A percentile compares a stretch with the other conserved stretches of the same genome.
These are phyloP conservation scores for Novumbra hubbsi DNA, from an alignment of 2,797 vertebrate species.

Conservation along the genomic window DNA sequence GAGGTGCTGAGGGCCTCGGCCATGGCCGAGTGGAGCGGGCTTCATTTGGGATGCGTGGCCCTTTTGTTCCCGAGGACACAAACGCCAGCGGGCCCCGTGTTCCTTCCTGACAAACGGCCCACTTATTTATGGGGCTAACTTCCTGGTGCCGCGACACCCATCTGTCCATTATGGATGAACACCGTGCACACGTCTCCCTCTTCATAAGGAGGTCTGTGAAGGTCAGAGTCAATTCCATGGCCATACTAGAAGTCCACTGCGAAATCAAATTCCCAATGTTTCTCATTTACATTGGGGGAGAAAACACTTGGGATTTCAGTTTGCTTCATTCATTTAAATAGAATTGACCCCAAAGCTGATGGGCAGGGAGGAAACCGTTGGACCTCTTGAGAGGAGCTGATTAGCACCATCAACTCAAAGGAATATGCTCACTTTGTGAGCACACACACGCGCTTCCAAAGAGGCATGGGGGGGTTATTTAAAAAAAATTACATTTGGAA, in stretches of 20 bases:
- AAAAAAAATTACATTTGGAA: no score
- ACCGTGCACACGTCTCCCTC: constrained; percentile 24
- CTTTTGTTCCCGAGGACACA: constrained; percentile 75
- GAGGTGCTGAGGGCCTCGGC: constrained; percentile 67
- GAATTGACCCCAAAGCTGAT: constrained; percentile 6
- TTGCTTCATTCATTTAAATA: constrained; percentile 3
- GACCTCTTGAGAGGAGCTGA: background rate
- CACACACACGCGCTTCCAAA: no score
- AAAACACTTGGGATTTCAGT: background rate
- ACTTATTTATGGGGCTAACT: constrained; percentile 61
- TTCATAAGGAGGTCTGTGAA: background rate
- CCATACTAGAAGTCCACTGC: background rate
- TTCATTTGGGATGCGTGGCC: constrained; percentile 65
- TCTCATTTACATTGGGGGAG: background rate
- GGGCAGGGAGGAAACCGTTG: constrained; percentile 21
- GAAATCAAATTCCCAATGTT: background rate
- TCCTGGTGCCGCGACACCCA: constrained; percentile 22
- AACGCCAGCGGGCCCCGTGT: constrained; percentile 69
- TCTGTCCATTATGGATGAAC: constrained; percentile 49
- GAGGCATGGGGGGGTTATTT: no score
- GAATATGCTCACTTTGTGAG: no score
- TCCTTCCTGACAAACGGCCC: constrained; percentile 58
- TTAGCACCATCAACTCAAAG: no score
- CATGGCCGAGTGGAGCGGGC: constrained; percentile 56
- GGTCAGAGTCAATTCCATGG: background rate